Evolutionary conservation across 2,888 invertebrate genomes (phyloP).

Genomic region (Lymantria monacha): DNA sequence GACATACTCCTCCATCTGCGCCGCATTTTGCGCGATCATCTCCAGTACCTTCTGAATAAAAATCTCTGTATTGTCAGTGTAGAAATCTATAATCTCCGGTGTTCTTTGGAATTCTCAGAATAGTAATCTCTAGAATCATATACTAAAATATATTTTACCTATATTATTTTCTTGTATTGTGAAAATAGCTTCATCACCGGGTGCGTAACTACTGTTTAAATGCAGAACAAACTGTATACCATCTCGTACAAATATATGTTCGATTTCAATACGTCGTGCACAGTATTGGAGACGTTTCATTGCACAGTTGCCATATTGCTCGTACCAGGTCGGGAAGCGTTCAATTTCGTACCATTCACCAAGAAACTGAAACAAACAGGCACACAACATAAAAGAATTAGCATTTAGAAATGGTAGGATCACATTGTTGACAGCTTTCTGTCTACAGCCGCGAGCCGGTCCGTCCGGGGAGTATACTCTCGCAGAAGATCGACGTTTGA

Average conservation of each 20-base stretch:
- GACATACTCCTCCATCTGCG: too few relatives aligned
- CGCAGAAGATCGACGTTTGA: too few relatives aligned
- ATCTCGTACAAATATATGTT: constrained; percentile 56
- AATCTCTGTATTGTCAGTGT: too few relatives aligned
- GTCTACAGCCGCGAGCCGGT: too few relatives aligned
- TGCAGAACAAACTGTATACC: constrained; percentile 57
- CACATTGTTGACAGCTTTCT: too few relatives aligned
- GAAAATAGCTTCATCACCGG: constrained; percentile 68
- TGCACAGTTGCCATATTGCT: constrained; percentile 56
- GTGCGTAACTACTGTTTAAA: constrained; percentile 60
- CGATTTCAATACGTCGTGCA: constrained; percentile 56
- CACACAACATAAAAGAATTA: too few relatives aligned
- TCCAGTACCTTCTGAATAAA: too few relatives aligned
- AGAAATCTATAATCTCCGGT: too few relatives aligned
- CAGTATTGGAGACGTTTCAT: constrained; percentile 60
- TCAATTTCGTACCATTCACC: constrained; percentile 70
- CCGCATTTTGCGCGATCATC: too few relatives aligned
- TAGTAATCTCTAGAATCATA: neutral
- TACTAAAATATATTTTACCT: constrained; percentile 36
- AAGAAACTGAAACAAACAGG: constrained; percentile 50
- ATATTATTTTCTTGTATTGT: constrained; percentile 56
- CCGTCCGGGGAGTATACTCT: too few relatives aligned
- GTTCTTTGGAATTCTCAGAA: too few relatives aligned
- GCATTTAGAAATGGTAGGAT: too few relatives aligned
- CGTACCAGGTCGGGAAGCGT: constrained; percentile 67